Evolutionary conservation across 2,888 invertebrate genomes (phyloP).

Genomic region (Limulus polyphemus): DNA sequence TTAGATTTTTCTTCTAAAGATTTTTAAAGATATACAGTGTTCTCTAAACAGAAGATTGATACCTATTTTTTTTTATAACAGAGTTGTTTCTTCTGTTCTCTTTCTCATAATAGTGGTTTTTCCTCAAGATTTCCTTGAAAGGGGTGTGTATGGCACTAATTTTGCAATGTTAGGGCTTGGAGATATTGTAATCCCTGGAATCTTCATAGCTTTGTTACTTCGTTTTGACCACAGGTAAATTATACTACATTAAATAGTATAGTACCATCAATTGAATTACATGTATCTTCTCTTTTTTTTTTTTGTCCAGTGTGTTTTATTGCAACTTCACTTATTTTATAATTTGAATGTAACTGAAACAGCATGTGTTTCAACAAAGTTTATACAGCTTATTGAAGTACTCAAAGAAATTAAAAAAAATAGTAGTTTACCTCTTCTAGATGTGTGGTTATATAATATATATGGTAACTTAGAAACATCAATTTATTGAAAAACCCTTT

Average conservation of each 20-base stretch:
- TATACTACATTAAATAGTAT: not conserved
- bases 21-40: not conserved
- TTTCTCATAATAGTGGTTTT: conserved; percentile 63
- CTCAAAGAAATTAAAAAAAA: too few relatives aligned
- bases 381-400: too few relatives aligned
- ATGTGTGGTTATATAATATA: too few relatives aligned
- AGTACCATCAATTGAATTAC: too few relatives aligned
- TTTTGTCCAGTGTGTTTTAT: not conserved
- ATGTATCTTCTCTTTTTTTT: too few relatives aligned
- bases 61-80: too few relatives aligned
- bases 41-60: not conserved
- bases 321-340: not conserved
- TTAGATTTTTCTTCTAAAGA: not conserved
- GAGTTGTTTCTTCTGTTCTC: conserved; percentile 19
- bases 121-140: conserved; percentile 90
- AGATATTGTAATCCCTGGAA: conserved; percentile 98
- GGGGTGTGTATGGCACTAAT: conserved; percentile 78
- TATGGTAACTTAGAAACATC: too few relatives aligned
- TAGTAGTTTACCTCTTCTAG: too few relatives aligned
- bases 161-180: conserved; percentile 98
- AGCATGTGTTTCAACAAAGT: too few relatives aligned
- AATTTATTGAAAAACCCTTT: too few relatives aligned
- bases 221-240: conserved; percentile 71
- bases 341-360: too few relatives aligned
- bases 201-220: conserved; percentile 91